A percentile compares a stretch with the other conserved stretches of the same genome.
Evolutionary conservation across 2,797 vertebrate genomes (phyloP).

Genomic region (Microctenopoma stevenorrisi): DNA sequence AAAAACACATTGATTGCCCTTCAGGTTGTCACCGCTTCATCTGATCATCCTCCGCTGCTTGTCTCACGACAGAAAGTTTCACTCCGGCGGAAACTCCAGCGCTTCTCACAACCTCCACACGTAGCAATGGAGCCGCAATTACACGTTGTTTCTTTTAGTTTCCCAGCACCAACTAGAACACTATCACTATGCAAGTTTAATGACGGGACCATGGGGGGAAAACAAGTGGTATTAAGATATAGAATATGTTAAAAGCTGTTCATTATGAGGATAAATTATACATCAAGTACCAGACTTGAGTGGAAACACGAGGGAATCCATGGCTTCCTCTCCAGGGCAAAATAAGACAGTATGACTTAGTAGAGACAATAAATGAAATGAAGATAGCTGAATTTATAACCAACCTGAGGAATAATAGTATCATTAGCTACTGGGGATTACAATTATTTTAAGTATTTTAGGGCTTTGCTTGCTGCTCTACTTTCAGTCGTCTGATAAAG

Average conservation of each 20-base stretch:
- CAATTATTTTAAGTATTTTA: conserved; percentile 60
- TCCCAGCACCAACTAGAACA: conserved; percentile 78
- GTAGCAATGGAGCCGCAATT: conserved; percentile 54
- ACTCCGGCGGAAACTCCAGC: conserved; percentile 42
- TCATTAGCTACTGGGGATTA: conserved; percentile 67
- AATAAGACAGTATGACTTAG: conserved; percentile 70
- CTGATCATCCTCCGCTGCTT: conserved; percentile 11
- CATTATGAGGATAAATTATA: conserved; percentile 83
- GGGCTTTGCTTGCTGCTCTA: conserved; percentile 59
- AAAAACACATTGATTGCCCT: conserved; percentile 41
- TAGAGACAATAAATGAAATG: conserved; percentile 66
- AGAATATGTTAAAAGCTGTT: conserved; percentile 82
- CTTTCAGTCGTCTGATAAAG: conserved; percentile 66
- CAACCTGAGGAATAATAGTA: conserved; percentile 56
- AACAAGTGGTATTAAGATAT: conserved; percentile 81
- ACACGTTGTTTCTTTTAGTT: conserved; percentile 41
- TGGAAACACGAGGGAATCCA: conserved; percentile 48
- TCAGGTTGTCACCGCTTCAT: conserved; percentile 22
- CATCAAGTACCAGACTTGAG: conserved; percentile 56
- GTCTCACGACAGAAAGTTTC: conserved; percentile 27
- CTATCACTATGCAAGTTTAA: conserved; percentile 82
- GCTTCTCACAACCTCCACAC: conserved; percentile 71
- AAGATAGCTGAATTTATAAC: conserved; percentile 52
- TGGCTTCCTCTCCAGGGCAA: conserved; percentile 70
- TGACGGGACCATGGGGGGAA: conserved; percentile 68